phyloP scores from a whole-genome alignment of 2,113 vertebrate species.

The Dipodomys ordii region DNA sequence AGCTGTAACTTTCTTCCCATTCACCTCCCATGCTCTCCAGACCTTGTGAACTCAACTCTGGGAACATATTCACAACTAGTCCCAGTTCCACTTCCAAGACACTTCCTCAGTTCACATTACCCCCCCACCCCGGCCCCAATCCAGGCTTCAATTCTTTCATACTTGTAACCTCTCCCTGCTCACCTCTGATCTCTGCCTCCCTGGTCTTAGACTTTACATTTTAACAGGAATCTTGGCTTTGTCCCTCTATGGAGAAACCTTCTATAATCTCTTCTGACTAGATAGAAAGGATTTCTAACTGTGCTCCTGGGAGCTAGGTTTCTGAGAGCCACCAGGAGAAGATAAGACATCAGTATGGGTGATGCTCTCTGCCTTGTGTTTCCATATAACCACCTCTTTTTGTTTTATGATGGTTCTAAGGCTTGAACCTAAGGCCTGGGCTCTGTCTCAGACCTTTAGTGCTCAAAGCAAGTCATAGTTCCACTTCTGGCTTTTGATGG shows the following conservation, averaged over 20 bases:
- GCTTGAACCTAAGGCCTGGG: no score
- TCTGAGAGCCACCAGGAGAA: background rate
- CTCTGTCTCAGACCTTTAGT: no score
- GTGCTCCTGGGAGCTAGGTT: background rate
- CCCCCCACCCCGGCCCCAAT: no score
- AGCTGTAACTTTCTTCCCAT: background rate
- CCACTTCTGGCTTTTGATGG: no score
- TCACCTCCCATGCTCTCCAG: background rate
- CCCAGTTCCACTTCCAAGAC: background rate
- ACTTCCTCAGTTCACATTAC: background rate
- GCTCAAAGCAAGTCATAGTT: no score
- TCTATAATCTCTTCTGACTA: background rate
- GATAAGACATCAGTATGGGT: background rate
- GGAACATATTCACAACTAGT: background rate
- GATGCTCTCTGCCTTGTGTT: no score
- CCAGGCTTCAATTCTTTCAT: background rate
- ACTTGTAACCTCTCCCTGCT: no score
- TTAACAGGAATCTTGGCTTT: background rate
- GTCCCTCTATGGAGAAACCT: fast-evolving
- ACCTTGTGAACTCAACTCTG: background rate
- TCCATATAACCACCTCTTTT: background rate
- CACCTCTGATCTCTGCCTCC: background rate
- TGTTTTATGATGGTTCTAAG: no score
- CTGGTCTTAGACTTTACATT: background rate
- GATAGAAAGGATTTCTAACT: background rate